Base-by-base conservation (phyloP, 2,797 vertebrate genomes). In the Coluber constrictor region DNA sequence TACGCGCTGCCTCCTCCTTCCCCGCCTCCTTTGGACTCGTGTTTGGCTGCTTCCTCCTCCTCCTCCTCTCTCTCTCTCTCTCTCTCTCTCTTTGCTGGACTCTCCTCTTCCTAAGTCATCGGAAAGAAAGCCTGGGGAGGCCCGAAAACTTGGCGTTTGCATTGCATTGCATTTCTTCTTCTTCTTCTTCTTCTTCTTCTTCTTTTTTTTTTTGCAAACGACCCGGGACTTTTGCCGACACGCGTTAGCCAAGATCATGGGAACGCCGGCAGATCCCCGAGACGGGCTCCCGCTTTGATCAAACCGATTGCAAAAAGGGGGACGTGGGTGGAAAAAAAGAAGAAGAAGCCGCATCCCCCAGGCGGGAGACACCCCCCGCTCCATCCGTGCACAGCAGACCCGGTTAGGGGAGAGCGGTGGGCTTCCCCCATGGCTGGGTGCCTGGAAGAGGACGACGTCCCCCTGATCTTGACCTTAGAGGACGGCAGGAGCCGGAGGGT, bases 381-480 rank as follows among this genome's bases (percentile, higher is more conserved):
- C 47, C 47, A 5, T 5, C 4, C 12, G 29, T 5, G 63, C 29
- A 16, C 47, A 10, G 66, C 66, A 70, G 66, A 91, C 25, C 97
- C 98, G 97, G 9, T 27, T 61, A 11, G 25, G 10, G 98, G 98
- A 98, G 97, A 4, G 29, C 12, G 11, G 32, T 23, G 70, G 3
- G 70, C 32, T 37, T 20, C 74, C 15, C 16, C 15, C 66, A 79
- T 83, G 74, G 74, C 74, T 11, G 74, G 74, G 37, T 25, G 20
- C 2, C 74, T 43, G 1, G 74, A 83, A 83, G 99, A 98, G 51
- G 99, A 99, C 88, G 99, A 99, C 0, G 99, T 99, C 27, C 99
- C 99, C 56, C 98, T 99, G 54, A 99, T 99, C 95, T 96, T 99
- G 94, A 99, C 98, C 90, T 98, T 98, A 98, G 99, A 99, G 5